Evolutionary conservation across 2,888 invertebrate genomes (phyloP).

Genomic region (Beris morrisii): DNA sequence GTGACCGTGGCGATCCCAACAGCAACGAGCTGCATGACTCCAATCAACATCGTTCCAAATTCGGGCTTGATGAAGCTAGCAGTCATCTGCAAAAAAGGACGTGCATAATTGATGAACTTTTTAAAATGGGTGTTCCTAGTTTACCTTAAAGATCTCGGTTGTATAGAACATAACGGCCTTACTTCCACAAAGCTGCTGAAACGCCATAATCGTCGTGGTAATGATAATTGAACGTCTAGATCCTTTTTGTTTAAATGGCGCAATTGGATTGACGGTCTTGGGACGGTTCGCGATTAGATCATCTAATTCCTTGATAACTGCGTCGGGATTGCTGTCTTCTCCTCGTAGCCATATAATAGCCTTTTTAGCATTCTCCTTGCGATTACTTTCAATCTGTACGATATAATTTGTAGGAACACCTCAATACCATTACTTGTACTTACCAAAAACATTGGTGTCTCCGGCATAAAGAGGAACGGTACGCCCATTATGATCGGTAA

Average conservation of each 20-base stretch:
- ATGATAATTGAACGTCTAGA: not conserved
- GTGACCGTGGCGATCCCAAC: constrained; percentile 52
- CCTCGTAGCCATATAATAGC: not conserved
- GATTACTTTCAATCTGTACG: not conserved
- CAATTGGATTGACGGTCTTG: too few species aligned
- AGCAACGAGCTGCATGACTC: constrained; percentile 1
- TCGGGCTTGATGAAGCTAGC: not conserved
- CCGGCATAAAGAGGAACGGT: constrained; percentile 75
- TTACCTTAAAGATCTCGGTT: constrained; percentile 63
- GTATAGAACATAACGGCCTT: constrained; percentile 46
- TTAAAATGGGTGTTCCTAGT: constrained; percentile 47
- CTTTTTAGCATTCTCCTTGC: not conserved
- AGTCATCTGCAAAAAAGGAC: not conserved
- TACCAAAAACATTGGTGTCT: constrained; percentile 70
- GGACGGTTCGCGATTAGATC: not conserved
- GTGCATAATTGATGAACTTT: constrained; percentile 55
- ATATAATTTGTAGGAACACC: too few species aligned
- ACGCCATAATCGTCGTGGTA: not conserved
- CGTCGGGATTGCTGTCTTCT: not conserved
- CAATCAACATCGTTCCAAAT: not conserved
- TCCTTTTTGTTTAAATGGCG: not conserved
- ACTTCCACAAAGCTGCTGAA: not conserved
- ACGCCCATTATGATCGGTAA: constrained; percentile 64
- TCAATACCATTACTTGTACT: too few species aligned
- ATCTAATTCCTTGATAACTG: not conserved